Evolutionary conservation across 2,797 vertebrate species (phyloP), one percentile per base, ranked within the genome.

Genomic region (Toxotes lorentzi): DNA sequence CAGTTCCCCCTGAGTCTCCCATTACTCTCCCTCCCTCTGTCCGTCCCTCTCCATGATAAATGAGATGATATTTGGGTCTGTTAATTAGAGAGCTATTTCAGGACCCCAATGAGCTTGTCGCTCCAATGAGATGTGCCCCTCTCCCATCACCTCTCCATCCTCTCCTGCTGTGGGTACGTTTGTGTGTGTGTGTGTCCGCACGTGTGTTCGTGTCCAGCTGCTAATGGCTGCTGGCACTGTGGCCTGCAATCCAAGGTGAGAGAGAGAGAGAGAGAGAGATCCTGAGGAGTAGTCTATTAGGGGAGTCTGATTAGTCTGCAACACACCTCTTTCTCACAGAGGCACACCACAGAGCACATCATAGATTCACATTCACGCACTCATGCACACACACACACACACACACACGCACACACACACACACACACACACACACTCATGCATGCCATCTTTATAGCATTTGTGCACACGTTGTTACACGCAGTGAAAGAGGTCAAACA

Each of bases 31-130:
- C 62, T 72, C 54, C 35, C 66, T 78, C 73, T 83, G 81, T 89
- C 85, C 83, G n/a, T 87, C 78, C 76, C 61, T 69, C 78, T 74
- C 45, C 74, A 43, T 88, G 91, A 92, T 89, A 91, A 90, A 94
- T 91, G 73, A 87, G 89, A 86, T 92, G 86, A 91, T 92, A 94
- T 94, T 92, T 92, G 86, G 84, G 87, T 91, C 90, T 89, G 86
- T 92, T 94, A 93, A 94, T 95, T 94, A 93, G 91, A 91, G 77
- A 84, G 90, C 91, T 95, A 94, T 94, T 94, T 94, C 73, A 67
- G 89, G 87, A 73, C 83, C 86, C 81, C 77, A 66, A 83, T 82
- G 86, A 89, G 87, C 87, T 74, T 2, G 62, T 76, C 41, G 53
- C 68, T 88, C 86, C 89, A 79, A 76, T 76, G 93, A 88, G 89